Evolutionary conservation across 2,888 invertebrate genomes (phyloP).

Genomic region (Habroteleia sp.): DNA sequence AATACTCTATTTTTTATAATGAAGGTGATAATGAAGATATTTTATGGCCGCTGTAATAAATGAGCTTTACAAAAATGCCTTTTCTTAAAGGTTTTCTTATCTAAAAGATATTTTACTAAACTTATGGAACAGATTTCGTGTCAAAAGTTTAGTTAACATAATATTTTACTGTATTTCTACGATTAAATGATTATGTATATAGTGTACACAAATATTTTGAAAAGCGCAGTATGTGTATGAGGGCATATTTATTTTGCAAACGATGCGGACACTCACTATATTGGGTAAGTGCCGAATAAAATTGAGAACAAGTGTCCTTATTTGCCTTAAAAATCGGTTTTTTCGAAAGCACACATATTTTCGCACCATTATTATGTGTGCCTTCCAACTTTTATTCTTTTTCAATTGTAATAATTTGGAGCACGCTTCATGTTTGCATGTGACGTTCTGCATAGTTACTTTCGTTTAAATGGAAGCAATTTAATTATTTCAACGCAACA

Average conservation of each 20-base stretch:
- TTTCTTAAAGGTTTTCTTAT: constrained; percentile 23
- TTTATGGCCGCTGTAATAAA: constrained; percentile 38
- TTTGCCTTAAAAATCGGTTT: constrained; percentile 25
- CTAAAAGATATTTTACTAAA: not conserved
- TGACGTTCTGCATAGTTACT: constrained; percentile 30
- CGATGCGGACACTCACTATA: not conserved
- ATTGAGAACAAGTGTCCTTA: constrained; percentile 4
- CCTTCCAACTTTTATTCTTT: constrained; percentile 18
- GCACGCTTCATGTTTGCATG: constrained; percentile 40
- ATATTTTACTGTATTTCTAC: too few relatives aligned
- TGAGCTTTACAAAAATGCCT: constrained; percentile 11
- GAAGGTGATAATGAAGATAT: constrained; percentile 30
- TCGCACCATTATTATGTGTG: constrained; percentile 13
- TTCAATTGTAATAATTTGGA: constrained; percentile 29
- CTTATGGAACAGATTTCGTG: constrained; percentile 8
- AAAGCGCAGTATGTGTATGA: too few relatives aligned
- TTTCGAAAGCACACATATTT: constrained; percentile 20
- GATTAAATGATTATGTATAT: too few relatives aligned
- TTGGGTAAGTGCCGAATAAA: constrained; percentile 33
- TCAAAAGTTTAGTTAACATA: constrained; percentile 16
- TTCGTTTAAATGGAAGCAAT: constrained; percentile 16
- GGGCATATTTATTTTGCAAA: not conserved
- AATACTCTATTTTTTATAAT: too few relatives aligned
- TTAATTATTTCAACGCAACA: constrained; percentile 22
- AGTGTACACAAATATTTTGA: too few relatives aligned